Base-by-base conservation (phyloP, 2,113 vertebrate species). In the Rutilus rutilus region DNA sequence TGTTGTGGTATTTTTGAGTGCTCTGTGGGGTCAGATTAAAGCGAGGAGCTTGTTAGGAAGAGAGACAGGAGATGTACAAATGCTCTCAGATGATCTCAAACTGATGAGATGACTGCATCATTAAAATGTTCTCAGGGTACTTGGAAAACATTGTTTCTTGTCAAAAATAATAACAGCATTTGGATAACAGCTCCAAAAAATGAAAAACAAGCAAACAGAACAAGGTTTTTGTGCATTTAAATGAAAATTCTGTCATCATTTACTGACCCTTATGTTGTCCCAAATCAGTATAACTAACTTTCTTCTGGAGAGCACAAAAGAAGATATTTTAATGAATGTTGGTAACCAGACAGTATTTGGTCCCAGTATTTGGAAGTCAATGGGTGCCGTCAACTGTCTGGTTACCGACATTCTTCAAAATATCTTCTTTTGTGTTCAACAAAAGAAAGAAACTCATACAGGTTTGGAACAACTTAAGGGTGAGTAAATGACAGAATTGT, bases 1-100 rank as follows among this genome's bases (percentile, higher is more conserved):
- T 27, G 33, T 19, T 64, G 6, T 80, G 59, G 59, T 65, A 15
- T 14, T 65, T 47, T 64, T 65, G 17, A 64, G 78, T 10, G 77
- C 59, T 62, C 57, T 60, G 77, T 5, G 77, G 36, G 77, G 59
- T 64, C 36, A 45, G 17, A 81, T 81, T 81, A 65, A 80, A 81
- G 59, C 1, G 39, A 64, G 39, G 57, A 65, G 36, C 78, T 47
- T 8, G 2, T 64, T 80, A 80, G 4, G 23, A 80, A 42, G 7
- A 80, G n/a, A 65, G 78, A 47, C 9, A 65, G 57, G 39, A 64
- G 39, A 62, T 45, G 39, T 79, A 45, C 30, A 15, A 78, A 39
- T 1, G 19, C 19, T 39, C 67, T 71, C 71, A 75, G 7, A 80
- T 25, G 57, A 57, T 42, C 71, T 80, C 36, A 5, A 27, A 80